Conservation (phyloP, 2,113 vertebrate genomes). For the Upupa epops region DNA sequence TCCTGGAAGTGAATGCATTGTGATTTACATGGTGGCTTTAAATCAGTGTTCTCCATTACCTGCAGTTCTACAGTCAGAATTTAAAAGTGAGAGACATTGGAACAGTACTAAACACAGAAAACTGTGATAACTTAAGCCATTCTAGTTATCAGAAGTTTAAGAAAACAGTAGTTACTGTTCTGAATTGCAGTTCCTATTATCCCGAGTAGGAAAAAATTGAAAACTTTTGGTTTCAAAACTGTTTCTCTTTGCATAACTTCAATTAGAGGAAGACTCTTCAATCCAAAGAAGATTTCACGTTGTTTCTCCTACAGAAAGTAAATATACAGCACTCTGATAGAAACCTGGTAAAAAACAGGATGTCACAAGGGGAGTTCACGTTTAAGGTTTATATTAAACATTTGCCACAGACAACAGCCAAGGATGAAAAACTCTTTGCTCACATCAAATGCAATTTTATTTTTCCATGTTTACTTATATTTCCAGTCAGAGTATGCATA, state of each 20-base stretch:
- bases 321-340: neutral
- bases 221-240: neutral
- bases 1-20: neutral
- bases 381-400: neutral
- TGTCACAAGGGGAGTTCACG: neutral
- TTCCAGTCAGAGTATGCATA: neutral
- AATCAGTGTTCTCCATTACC: neutral
- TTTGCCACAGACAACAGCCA: neutral
- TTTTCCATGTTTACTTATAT: neutral
- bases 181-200: neutral
- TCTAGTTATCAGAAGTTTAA: neutral
- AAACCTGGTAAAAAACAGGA: neutral
- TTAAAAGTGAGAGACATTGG: neutral
- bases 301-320: neutral
- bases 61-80: neutral
- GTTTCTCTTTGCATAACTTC: neutral
- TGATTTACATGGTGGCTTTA: neutral
- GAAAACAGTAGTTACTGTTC: neutral
- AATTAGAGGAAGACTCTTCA: neutral
- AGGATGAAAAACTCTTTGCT: neutral
- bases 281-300: neutral
- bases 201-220: neutral
- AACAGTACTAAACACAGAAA: neutral
- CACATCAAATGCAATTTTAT: neutral
- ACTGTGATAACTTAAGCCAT: neutral